phyloP scores from a whole-genome alignment of 2,888 invertebrate species.

The Leptinotarsa juncta region DNA sequence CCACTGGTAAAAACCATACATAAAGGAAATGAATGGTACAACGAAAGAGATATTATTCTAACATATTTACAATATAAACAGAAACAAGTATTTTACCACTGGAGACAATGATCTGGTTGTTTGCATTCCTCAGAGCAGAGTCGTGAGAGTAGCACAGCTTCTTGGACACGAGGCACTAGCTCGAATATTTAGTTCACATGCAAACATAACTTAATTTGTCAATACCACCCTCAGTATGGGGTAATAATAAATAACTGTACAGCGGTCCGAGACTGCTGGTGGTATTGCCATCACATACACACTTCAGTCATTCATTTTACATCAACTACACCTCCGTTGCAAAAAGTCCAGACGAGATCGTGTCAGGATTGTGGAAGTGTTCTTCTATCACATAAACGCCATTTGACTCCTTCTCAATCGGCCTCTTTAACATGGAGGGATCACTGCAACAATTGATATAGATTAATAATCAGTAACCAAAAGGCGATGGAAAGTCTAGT shows the following conservation, averaged over 20 bases:
- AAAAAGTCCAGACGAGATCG: constrained; percentile 70
- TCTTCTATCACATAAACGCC: constrained; percentile 81
- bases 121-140: constrained; percentile 53
- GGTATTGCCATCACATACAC: constrained; percentile 42
- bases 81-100: constrained; percentile 46
- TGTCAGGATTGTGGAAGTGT: constrained; percentile 76
- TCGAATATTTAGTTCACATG: constrained; percentile 52
- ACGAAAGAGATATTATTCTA: constrained; percentile 46
- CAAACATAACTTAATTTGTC: constrained; percentile 57
- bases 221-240: constrained; percentile 51
- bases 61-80: constrained; percentile 60
- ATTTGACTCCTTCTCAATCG: constrained; percentile 70
- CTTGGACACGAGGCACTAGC: constrained; percentile 54
- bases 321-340: constrained; percentile 79
- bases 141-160: constrained; percentile 50
- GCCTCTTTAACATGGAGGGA: constrained; percentile 77
- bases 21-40: constrained; percentile 29
- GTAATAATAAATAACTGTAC: constrained; percentile 63
- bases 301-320: constrained; percentile 49
- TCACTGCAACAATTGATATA: constrained; percentile 69
- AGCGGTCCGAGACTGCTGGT: constrained; percentile 51
- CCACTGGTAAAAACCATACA: constrained; percentile 52
- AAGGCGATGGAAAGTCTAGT: constrained; percentile 4
- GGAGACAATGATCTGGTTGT: constrained; percentile 47
- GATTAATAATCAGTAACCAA: constrained; percentile 13